Base-by-base conservation (phyloP, 2,113 vertebrate genomes). In the Megalops atlanticus region DNA sequence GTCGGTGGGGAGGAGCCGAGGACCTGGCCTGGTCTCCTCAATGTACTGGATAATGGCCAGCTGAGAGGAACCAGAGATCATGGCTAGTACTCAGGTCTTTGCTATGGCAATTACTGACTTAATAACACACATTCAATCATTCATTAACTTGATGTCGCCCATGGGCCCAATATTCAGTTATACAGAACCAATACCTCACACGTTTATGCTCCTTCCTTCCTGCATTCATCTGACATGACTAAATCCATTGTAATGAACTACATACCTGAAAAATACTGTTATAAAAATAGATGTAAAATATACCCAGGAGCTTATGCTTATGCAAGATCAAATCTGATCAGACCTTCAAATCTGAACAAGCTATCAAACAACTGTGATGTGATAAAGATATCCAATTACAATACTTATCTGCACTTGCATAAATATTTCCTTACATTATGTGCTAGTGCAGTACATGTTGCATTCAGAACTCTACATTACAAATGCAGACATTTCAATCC, bases 31-130 rank as follows among this genome's bases (percentile, higher is more conserved):
- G 16, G 96, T 99, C 85, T 99, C 98, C 70, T 99, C 97, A 3
- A 99, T 89, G 88, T 99, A 99, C 88, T 99, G 95, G 77, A 99
- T 95, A 86, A 99, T 97, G 69, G 98, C 96, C 88, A 99, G 89
- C 98, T 99, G 89, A 69, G 82, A 0, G 84, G 74, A 36, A 64
- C 2, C 5, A 45, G 36, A 49, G 3, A 40, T 27, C 33, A 80
- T 27, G 52, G 1, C 10, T 16, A 45, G 39, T n/a, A n/a, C n/a
- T 71, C 68, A 31, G 27, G n/a, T 47, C 40, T 47, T 11, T 31
- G 18, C 21, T 14, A 31, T 33, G 33, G 35, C 45, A 24, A 35
- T 12, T 54, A 45, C 18, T 71, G 36, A 40, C 35, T 35, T 15
- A 47, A 1, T 33, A 71, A 31, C n/a, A 64, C 58, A 64, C n/a